Base-by-base conservation (phyloP, 2,113 vertebrate species). In the Myotis lucifugus region DNA sequence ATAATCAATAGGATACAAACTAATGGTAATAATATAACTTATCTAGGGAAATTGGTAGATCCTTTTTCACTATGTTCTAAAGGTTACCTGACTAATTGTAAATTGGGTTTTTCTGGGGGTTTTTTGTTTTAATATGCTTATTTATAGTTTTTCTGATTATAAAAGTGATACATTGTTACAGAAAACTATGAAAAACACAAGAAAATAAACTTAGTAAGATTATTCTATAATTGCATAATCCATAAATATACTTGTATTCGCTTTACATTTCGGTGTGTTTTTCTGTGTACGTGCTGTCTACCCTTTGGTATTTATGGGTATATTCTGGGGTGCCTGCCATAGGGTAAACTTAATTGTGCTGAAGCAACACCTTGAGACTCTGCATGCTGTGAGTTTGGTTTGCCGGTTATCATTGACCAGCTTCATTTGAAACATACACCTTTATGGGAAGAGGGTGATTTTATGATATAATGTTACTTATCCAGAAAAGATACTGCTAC, bases 121-220 rank as follows among this genome's bases (percentile, higher is more conserved):
- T 91, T 88, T 86, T 95, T 81, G 18, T 54, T 93, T 93, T 90
- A 88, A 54, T 85, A 83, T 70, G 52, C 29, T 72, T 56, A 88
- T 88, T 77, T 92, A 9, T 4, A 52, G 32, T 90, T 54, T 91
- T 92, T 93, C 23, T 82, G 3, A 72, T 91, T 79, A 77, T 72
- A 69, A 77, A 93, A 94, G 4, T 77, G 81, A 66, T 70, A 56
- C 5, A 78, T 91, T 81, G 1, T 70, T 79, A 72, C 13, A 79
- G 73, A 37, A 95, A 86, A 67, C 66, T 83, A 94, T 85, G 11
- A 25, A 85, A 94, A 73, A 52, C 25, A 92, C 21, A 64, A 21
- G 78, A 32, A 81, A 77, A 78, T 85, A 78, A 15, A 88, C 21
- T 85, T 66, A 88, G 54, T 95, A 88, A 72, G 50, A 70, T 46